These are phyloP conservation scores for Hydroisotoma schaefferi DNA, from an alignment of 2,888 invertebrate species.

Conservation along the genomic window DNA sequence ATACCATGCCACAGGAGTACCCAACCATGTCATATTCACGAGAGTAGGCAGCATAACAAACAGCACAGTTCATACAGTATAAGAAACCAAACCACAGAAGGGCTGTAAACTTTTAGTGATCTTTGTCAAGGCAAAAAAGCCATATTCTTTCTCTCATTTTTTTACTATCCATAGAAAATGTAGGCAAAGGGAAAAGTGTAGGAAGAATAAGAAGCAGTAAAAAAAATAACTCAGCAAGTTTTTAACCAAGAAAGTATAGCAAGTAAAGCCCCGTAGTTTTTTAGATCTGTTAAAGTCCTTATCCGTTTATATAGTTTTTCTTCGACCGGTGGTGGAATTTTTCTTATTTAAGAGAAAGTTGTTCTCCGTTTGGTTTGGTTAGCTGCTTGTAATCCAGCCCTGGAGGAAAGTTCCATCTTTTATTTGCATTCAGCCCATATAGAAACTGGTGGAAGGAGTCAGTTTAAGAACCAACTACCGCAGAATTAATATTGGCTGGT, in stretches of 20 bases:
- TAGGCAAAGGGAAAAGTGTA: neutral
- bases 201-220: neutral
- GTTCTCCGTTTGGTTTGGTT: slow-evolving; percentile 5
- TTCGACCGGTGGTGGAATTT: too few species aligned
- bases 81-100: slow-evolving; percentile 13
- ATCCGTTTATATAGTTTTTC: too few species aligned
- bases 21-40: too few species aligned
- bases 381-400: neutral
- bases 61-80: too few species aligned
- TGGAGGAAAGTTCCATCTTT: slow-evolving; percentile 15
- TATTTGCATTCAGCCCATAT: slow-evolving; percentile 27
- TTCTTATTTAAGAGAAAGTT: neutral
- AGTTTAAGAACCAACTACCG: too few species aligned
- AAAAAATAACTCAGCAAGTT: neutral
- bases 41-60: too few species aligned
- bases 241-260: too few species aligned
- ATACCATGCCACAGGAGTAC: too few species aligned
- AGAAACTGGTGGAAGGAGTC: too few species aligned
- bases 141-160: neutral
- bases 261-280: neutral
- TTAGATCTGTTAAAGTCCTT: too few species aligned
- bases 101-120: slow-evolving; percentile 18
- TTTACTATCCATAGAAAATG: too few species aligned
- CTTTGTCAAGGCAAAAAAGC: slow-evolving; percentile 9
- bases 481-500: slow-evolving; percentile 22